Percentiles rank a stretch among this genome's conserved stretches.
Conservation (phyloP, 1,140 invertebrate genomes). For the Euwallacea fornicatus region DNA sequence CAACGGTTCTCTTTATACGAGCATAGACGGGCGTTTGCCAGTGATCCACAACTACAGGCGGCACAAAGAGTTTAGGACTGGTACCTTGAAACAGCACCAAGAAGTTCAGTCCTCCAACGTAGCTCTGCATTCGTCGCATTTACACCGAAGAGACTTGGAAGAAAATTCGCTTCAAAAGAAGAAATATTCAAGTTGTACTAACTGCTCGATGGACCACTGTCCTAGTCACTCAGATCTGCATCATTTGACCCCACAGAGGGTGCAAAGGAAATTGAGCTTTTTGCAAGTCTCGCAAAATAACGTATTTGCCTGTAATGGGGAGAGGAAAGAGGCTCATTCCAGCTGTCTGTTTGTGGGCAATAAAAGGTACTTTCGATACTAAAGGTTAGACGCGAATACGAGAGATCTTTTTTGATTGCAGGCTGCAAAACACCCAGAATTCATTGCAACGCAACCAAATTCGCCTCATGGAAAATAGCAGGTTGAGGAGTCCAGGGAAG, state of each 20-base stretch:
- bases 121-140: conserved; percentile 42
- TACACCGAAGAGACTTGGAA: conserved; percentile 36
- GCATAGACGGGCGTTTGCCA: conserved; percentile 55
- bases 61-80: conserved; percentile 49
- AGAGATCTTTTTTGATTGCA: not conserved
- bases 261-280: conserved; percentile 44
- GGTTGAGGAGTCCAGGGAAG: conserved; percentile 22
- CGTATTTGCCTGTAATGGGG: conserved; percentile 22
- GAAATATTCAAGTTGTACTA: conserved; percentile 35
- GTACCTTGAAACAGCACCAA: conserved; percentile 34
- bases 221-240: conserved; percentile 46
- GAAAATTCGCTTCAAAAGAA: conserved; percentile 15
- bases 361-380: conserved; percentile 8
- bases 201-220: conserved; percentile 44
- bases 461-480: conserved; percentile 14
- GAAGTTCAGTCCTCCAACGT: conserved; percentile 40
- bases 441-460: conserved; percentile 29
- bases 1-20: conserved; percentile 62
- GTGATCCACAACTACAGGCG: conserved; percentile 56
- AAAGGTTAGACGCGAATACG: not conserved
- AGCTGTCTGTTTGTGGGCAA: conserved; percentile 28
- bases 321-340: conserved; percentile 15
- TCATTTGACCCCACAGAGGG: conserved; percentile 44
- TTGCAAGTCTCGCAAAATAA: conserved; percentile 38
- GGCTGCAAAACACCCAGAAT: conserved; percentile 30